Base-by-base conservation (phyloP, 2,113 vertebrate genomes). In the Neodontobutis hainanensis region DNA sequence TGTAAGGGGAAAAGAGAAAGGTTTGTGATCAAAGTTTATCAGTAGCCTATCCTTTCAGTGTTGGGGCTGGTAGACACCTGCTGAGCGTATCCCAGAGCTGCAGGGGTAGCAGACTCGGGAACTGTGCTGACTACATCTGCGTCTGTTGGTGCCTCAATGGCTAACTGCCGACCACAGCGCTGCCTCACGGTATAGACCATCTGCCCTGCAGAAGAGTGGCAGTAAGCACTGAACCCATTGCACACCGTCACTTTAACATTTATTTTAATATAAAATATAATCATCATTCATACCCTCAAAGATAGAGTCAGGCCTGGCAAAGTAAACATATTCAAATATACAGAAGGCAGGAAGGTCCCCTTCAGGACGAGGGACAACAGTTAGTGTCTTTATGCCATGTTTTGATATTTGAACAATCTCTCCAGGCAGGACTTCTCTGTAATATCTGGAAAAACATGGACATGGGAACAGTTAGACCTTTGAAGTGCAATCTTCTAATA, bases 261-360 rank as follows among this genome's bases (percentile, higher is more conserved):
- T 9, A 59, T 61, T 16, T 16, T 5, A 66, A 11, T 14, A 38
- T 5, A 36, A 11, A n/a, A 6, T 14, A 56, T 11, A 48, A n/a
- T 19, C 7, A 63, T 14, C 15, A 64, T 40, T 70, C 77, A 84
- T 92, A 94, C 97, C 94, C 95, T 99, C 97, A 90, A 99, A 99
- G 66, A 99, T 96, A 61, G 96, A 98, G 89, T 99, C 97, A 56
- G 97, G 96, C 88, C 97, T 94, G 83, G 97, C 96, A 89, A 99
- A 99, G 91, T 99, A 99, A 81, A 99, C 97, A 27, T 99, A 99
- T 90, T 99, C 97, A 89, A 99, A 99, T 82, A 99, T 99, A 85
- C 97, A 99, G 89, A 99, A 99, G 0, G 97, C 97, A 48, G 95
- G 90, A 0, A 90, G 91, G 68, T 96, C 95, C 85, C 93, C 94